Base-by-base conservation (phyloP, 92 coral and sea anemone species). In the Parazoanthus atlanticus region DNA sequence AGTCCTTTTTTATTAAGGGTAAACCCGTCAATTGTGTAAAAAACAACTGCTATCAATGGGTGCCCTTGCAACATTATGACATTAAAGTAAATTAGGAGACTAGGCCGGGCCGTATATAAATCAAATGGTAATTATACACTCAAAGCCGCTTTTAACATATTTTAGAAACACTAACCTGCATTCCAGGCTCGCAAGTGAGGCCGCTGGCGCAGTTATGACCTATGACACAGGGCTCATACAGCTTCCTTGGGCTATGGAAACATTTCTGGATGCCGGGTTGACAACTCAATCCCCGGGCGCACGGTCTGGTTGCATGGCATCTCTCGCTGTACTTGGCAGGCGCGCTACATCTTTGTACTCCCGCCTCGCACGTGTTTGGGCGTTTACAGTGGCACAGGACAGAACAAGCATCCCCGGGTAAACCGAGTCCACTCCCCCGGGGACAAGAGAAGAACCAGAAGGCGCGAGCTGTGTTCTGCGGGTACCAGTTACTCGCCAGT, bases 191-290 rank as follows among this genome's bases (percentile, higher is more conserved):
- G 89, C 99, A 97, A 7, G 98, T 86, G 64, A 97, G 97, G 40
- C 96, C 98, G 65, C 90, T 86, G 49, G 92, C 96, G 88, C 99
- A 97, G 13, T 78, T 86, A 74, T 64, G 91, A 30, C 99, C 99
- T 49, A 91, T 87, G 76, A 96, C 98, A 79, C 98, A 97, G 12
- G 99, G 99, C 90, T 97, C 99, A 79, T 85, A 89, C 78, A 93
- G 83, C 40, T 91, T 88, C 79, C 99, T 93, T 33, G 98, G 99
- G 81, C 85, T 89, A 86, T 97, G 96, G 75, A 94, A 97, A 82
- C 99, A 97, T 85, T 93, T 94, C 91, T 97, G 99, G 56, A 97
- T 88, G 32, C 99, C 99, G 88, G 99, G 99, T 80, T 97, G 99
- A 88, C 99, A 97, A 86, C 97, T 97, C 30, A 97, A 74, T 7